phyloP scores from a whole-genome alignment of 37 sponge, comb jelly and placozoan species.

The Diacarnus erythraeanus region DNA sequence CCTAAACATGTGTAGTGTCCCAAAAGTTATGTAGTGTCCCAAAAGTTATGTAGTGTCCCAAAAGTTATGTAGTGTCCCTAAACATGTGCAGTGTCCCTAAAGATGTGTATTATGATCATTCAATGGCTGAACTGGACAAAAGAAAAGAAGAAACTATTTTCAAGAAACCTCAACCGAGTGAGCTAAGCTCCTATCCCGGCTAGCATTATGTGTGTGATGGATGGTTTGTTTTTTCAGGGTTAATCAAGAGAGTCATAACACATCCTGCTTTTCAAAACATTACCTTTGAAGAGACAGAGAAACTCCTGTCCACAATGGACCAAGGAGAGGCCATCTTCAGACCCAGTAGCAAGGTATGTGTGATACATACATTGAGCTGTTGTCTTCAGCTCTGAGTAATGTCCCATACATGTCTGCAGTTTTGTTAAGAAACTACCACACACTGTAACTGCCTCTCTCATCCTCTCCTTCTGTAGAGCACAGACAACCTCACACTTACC shows the following conservation, averaged over 20 bases:
- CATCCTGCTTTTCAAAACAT: slow-evolving; percentile 92
- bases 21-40: background rate
- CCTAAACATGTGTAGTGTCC: too few relatives aligned
- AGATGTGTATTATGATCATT: slow-evolving; percentile 87
- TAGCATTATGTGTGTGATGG: background rate
- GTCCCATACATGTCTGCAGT: background rate
- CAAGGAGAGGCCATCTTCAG: slow-evolving; percentile 94
- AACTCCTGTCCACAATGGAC: slow-evolving; percentile 59
- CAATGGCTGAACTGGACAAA: slow-evolving; percentile 63
- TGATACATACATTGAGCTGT: background rate
- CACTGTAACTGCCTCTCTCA: background rate
- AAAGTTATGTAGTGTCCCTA: background rate
- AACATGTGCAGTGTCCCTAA: slow-evolving; percentile 47
- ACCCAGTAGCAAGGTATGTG: slow-evolving; percentile 88
- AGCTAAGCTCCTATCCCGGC: too few relatives aligned
- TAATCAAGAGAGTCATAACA: slow-evolving; percentile 82
- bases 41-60: background rate
- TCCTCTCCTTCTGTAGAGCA: slow-evolving; percentile 48
- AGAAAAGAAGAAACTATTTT: slow-evolving; percentile 62
- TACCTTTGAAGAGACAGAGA: slow-evolving; percentile 76
- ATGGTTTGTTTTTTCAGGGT: slow-evolving; percentile 14
- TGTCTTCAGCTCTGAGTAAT: background rate
- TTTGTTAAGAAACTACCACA: too few relatives aligned
- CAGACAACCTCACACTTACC: slow-evolving; percentile 86
- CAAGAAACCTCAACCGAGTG: slow-evolving; percentile 66